phyloP scores from a whole-genome alignment of 2,113 vertebrate species.

The Phodopus roborovskii region DNA sequence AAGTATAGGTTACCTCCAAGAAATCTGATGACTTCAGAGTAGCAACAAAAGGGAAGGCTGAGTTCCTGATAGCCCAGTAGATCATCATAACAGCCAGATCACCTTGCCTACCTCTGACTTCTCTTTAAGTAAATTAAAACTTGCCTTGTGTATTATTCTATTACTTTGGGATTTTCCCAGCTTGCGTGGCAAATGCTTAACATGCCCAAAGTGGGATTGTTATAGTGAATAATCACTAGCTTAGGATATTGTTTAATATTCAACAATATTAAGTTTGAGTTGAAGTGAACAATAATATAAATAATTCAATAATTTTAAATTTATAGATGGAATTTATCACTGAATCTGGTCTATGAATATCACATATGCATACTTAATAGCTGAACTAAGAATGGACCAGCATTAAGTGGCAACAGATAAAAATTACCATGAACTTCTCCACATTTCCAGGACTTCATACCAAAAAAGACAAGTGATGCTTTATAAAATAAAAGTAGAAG shows the following conservation, averaged over 20 bases:
- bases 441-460: slow-evolving; percentile 11
- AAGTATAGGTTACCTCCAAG: not conserved
- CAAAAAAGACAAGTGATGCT: not conserved
- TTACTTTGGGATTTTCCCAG: slow-evolving; percentile 3
- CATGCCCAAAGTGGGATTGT: not conserved
- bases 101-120: not conserved
- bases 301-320: slow-evolving; percentile 11
- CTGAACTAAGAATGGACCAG: not conserved
- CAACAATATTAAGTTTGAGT: slow-evolving; percentile 28
- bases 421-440: not conserved
- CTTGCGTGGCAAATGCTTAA: not conserved
- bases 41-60: not conserved
- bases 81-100: not conserved
- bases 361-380: slow-evolving; percentile 33
- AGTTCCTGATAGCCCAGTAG: not conserved
- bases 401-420: slow-evolving; percentile 16
- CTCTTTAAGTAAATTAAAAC: not conserved
- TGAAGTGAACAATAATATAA: not conserved
- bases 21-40: not conserved
- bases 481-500: slow-evolving; percentile 13
- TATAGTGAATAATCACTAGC: not conserved
- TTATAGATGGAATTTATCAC: not conserved
- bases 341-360: not conserved
- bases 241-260: slow-evolving; percentile 13
- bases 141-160: not conserved